These are phyloP conservation scores for Ptychadena robeensis DNA, from an alignment of 2,797 vertebrate genomes.

Conservation along the genomic window DNA sequence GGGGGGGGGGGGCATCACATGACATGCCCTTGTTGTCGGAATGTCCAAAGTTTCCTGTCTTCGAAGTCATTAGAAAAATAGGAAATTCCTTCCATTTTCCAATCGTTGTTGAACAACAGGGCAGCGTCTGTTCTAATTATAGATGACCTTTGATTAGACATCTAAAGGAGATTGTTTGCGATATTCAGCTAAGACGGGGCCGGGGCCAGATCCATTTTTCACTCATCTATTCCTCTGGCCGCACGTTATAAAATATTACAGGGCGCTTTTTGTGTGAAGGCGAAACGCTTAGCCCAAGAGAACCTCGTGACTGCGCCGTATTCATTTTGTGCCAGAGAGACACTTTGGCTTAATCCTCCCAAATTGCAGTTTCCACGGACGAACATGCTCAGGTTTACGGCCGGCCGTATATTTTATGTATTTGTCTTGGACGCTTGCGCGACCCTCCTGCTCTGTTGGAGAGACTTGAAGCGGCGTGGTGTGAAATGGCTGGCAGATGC, in stretches of 20 bases:
- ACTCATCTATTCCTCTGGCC: constrained; percentile 59
- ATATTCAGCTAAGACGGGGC: constrained; percentile 61
- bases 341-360: constrained; percentile 40
- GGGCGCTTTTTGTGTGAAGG: constrained; percentile 61
- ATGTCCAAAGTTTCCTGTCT: constrained; percentile 47
- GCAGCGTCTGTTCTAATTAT: constrained; percentile 72
- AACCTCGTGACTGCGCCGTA: constrained; percentile 60
- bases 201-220: constrained; percentile 64
- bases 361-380: constrained; percentile 20
- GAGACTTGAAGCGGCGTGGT: neutral
- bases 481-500: neutral
- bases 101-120: constrained; percentile 67
- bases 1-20: neutral
- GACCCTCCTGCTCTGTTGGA: neutral
- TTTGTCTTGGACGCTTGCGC: constrained; percentile 16
- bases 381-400: neutral
- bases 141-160: constrained; percentile 69
- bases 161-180: constrained; percentile 64
- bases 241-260: constrained; percentile 64
- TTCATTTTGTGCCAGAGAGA: constrained; percentile 62
- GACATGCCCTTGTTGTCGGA: constrained; percentile 27
- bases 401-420: constrained; percentile 19
- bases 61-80: constrained; percentile 63
- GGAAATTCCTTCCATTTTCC: constrained; percentile 66
- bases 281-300: constrained; percentile 52